Evolutionary conservation across 2,113 vertebrate species (phyloP).

Genomic region (Planiliza haematocheilus): DNA sequence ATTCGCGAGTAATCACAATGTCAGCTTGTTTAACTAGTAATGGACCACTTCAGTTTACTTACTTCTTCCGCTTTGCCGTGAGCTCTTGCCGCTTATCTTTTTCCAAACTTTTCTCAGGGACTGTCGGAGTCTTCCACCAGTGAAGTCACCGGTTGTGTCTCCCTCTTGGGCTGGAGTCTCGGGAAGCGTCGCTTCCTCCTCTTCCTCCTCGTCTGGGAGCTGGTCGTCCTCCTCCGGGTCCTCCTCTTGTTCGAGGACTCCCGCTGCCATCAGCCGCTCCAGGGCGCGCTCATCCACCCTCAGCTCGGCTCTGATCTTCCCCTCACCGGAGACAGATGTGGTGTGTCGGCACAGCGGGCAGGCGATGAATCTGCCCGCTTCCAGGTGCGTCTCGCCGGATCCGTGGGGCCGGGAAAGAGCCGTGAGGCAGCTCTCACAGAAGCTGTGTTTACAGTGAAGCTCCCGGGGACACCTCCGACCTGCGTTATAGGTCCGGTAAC

Average conservation of each 20-base stretch:
- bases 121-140: conserved; percentile 60
- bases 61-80: conserved; percentile 22
- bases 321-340: conserved; percentile 54
- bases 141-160: conserved; percentile 1
- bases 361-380: conserved; percentile 20
- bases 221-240: conserved; percentile 23
- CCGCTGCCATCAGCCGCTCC: conserved; percentile 49
- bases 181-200: background rate
- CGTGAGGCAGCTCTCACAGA: conserved; percentile 81
- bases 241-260: conserved; percentile 39
- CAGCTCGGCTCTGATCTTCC: conserved; percentile 53
- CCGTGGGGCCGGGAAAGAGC: conserved; percentile 37
- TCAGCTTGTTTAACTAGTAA: background rate
- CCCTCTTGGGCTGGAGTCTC: conserved; percentile 32
- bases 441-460: conserved; percentile 80
- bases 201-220: background rate
- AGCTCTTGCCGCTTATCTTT: conserved; percentile 34
- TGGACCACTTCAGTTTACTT: conserved; percentile 17
- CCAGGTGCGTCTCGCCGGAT: background rate
- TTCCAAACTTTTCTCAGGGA: conserved; percentile 58
- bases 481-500: conserved; percentile 76
- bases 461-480: conserved; percentile 77
- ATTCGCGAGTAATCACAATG: too few species aligned
- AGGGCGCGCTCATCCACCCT: conserved; percentile 71
- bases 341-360: conserved; percentile 80